These are phyloP conservation scores for Ostrea edulis DNA, from an alignment of 1,140 invertebrate genomes.

Conservation along the genomic window DNA sequence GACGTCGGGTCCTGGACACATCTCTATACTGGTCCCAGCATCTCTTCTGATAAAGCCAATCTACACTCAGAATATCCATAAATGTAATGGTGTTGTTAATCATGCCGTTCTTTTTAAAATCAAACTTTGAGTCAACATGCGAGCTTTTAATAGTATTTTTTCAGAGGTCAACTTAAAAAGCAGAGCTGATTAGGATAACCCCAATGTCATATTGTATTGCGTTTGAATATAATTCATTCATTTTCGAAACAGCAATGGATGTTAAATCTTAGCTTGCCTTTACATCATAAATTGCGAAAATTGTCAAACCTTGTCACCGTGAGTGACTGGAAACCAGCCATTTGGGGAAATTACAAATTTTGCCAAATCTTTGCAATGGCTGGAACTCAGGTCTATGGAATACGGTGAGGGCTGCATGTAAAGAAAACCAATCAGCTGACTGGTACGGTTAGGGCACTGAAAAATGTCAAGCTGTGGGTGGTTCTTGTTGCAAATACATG, in stretches of 20 bases:
- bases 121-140: too few relatives aligned
- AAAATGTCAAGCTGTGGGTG: neutral
- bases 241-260: too few relatives aligned
- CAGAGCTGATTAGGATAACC: too few relatives aligned
- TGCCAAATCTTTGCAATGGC: neutral
- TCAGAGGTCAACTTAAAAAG: too few relatives aligned
- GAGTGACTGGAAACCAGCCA: neutral
- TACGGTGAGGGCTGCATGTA: neutral
- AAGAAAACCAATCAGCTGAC: neutral
- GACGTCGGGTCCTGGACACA: neutral
- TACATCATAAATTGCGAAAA: neutral
- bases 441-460: neutral
- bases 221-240: too few relatives aligned
- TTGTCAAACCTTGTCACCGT: neutral
- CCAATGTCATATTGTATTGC: too few relatives aligned
- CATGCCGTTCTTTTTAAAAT: too few relatives aligned
- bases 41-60: neutral
- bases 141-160: too few relatives aligned
- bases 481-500: conserved; percentile 8
- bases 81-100: neutral
- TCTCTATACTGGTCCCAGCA: neutral
- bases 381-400: neutral
- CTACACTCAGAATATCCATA: neutral
- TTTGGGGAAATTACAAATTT: neutral
- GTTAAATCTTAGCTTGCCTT: too few relatives aligned